Conservation (phyloP, 2,113 vertebrate genomes). For the Ivindomyrus marchei region DNA sequence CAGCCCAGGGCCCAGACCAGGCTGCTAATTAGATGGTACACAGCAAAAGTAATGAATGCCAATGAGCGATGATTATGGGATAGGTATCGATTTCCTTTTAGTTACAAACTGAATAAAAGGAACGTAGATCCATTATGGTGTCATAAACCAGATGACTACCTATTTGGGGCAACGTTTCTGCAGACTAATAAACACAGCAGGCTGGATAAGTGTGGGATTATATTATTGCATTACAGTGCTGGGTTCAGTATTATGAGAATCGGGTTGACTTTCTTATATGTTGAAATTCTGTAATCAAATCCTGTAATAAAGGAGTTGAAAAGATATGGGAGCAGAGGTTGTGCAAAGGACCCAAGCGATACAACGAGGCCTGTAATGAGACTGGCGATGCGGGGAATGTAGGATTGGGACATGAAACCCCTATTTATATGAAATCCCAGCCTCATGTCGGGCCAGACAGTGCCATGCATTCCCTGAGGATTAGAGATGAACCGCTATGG, state of each 20-base stretch:
- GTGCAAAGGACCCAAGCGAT: background rate
- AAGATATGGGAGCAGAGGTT: background rate
- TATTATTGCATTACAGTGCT: background rate
- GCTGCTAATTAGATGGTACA: constrained; percentile 8
- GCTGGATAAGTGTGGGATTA: background rate
- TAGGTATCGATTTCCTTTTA: constrained; percentile 14
- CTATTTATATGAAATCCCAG: background rate
- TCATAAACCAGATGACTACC: background rate
- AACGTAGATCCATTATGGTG: background rate
- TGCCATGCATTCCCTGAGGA: background rate
- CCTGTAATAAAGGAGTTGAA: background rate
- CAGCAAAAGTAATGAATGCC: constrained; percentile 3
- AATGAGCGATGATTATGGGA: background rate
- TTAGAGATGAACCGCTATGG: background rate
- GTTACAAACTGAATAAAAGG: background rate
- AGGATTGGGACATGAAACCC: background rate
- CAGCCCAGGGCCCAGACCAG: background rate
- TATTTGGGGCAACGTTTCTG: background rate
- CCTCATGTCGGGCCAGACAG: background rate
- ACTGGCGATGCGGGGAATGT: background rate
- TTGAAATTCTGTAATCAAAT: background rate
- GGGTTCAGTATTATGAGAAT: background rate
- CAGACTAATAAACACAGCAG: background rate
- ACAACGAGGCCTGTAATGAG: background rate
- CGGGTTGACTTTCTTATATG: background rate